A percentile compares a stretch with the other conserved stretches of the same genome.
Evolutionary conservation across 2,888 invertebrate species (phyloP).

Genomic region (Phalera bucephala): DNA sequence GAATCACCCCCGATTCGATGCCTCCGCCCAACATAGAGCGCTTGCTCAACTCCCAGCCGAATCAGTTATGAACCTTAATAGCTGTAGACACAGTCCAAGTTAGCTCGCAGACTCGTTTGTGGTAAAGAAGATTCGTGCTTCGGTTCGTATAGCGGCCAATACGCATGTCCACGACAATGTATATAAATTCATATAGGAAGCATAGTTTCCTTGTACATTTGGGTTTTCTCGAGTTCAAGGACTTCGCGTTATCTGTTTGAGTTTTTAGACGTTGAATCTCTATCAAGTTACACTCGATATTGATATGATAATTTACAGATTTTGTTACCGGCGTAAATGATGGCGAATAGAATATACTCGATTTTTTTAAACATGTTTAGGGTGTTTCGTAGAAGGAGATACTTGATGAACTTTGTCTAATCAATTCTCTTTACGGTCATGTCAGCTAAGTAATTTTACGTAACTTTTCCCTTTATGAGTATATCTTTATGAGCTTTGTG

Average conservation of each 20-base stretch:
- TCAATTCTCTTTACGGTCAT: too few species aligned
- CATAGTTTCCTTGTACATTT: constrained; percentile 79
- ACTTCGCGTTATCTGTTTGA: constrained; percentile 71
- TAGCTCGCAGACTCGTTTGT: constrained; percentile 38
- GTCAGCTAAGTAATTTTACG: too few species aligned
- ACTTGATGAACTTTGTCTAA: too few species aligned
- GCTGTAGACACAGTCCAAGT: constrained; percentile 40
- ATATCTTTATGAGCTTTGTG: too few species aligned
- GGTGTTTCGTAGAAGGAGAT: too few species aligned
- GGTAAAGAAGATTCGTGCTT: constrained; percentile 76
- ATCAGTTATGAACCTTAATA: constrained; percentile 40
- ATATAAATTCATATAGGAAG: constrained; percentile 72
- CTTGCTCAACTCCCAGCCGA: constrained; percentile 59
- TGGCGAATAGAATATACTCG: too few species aligned
- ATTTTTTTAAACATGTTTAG: too few species aligned
- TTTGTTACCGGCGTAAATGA: too few species aligned
- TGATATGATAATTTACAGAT: constrained; percentile 17
- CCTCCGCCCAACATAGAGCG: constrained; percentile 82
- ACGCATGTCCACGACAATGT: constrained; percentile 80
- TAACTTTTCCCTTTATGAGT: too few species aligned
- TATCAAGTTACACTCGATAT: constrained; percentile 41
- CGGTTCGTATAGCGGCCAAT: constrained; percentile 75
- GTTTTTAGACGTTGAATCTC: constrained; percentile 53
- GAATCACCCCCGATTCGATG: constrained; percentile 78
- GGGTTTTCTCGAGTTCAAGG: constrained; percentile 80